A percentile compares a stretch with the other conserved stretches of the same genome.
Evolutionary conservation across 2,113 vertebrate species (phyloP).

Genomic region (Saimiri boliviensis): DNA sequence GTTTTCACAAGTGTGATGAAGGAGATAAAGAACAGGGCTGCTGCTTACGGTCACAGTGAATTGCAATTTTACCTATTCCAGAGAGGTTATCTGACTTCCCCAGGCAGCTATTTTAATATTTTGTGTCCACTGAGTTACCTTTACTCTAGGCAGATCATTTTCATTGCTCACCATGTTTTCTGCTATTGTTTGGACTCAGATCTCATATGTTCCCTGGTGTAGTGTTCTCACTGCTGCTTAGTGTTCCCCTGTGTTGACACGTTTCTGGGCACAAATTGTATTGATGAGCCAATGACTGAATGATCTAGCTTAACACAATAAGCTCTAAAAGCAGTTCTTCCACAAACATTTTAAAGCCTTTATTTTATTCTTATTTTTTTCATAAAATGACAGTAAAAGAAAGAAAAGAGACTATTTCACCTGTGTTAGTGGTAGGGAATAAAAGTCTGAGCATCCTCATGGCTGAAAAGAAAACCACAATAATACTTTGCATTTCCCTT

Average conservation of each 20-base stretch:
- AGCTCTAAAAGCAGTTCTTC: neutral
- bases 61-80: neutral
- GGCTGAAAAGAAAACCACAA: neutral
- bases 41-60: neutral
- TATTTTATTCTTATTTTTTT: neutral
- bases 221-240: neutral
- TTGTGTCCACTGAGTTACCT: neutral
- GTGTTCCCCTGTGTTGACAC: neutral
- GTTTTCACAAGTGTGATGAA: slow-evolving; percentile 16
- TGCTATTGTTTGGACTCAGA: neutral
- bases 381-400: neutral
- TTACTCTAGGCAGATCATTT: neutral
- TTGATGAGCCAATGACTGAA: neutral
- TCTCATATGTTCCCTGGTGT: neutral
- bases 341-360: neutral
- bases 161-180: neutral
- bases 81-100: neutral
- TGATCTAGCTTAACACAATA: neutral
- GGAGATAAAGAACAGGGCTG: neutral
- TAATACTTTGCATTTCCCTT: neutral
- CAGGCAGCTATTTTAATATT: neutral
- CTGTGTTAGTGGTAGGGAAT: neutral
- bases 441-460: neutral
- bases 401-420: neutral
- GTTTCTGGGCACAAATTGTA: neutral